Evolutionary conservation across 2,888 invertebrate species (phyloP).

Genomic region (Coenonympha arcania): DNA sequence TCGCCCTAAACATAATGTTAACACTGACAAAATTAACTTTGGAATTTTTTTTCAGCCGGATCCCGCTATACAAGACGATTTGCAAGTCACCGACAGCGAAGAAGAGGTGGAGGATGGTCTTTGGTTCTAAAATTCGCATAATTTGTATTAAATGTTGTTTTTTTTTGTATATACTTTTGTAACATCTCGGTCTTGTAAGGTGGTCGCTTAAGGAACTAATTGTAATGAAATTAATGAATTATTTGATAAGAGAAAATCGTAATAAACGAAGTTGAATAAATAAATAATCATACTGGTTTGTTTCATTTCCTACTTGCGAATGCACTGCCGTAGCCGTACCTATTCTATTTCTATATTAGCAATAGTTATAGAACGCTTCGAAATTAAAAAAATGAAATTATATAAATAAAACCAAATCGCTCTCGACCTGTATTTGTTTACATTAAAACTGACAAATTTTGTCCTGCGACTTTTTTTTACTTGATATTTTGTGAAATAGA

Average conservation of each 20-base stretch:
- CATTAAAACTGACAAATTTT: too few species aligned
- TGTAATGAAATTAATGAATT: background rate
- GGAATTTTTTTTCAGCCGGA: conserved; percentile 50
- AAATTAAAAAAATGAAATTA: too few species aligned
- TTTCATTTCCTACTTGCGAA: background rate
- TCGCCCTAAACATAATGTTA: too few species aligned
- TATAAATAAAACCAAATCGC: too few species aligned
- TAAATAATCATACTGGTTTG: too few species aligned
- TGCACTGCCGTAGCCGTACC: too few species aligned
- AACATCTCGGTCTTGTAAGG: background rate
- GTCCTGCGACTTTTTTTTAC: too few species aligned
- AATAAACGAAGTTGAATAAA: background rate
- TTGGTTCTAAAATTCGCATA: conserved; percentile 53
- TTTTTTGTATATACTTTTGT: background rate
- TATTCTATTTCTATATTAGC: too few species aligned
- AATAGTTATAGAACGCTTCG: background rate
- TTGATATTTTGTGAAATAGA: too few species aligned
- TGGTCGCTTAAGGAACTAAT: background rate
- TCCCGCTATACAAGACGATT: conserved; percentile 68
- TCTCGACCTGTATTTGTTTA: too few species aligned
- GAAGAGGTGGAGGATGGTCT: conserved; percentile 68
- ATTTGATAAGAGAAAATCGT: background rate
- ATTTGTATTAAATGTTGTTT: background rate
- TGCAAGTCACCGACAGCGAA: conserved; percentile 70
- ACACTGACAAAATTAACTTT: background rate